Evolutionary conservation across 2,113 vertebrate species (phyloP), one percentile per base, ranked within the genome.

Genomic region (Cairina moschata): DNA sequence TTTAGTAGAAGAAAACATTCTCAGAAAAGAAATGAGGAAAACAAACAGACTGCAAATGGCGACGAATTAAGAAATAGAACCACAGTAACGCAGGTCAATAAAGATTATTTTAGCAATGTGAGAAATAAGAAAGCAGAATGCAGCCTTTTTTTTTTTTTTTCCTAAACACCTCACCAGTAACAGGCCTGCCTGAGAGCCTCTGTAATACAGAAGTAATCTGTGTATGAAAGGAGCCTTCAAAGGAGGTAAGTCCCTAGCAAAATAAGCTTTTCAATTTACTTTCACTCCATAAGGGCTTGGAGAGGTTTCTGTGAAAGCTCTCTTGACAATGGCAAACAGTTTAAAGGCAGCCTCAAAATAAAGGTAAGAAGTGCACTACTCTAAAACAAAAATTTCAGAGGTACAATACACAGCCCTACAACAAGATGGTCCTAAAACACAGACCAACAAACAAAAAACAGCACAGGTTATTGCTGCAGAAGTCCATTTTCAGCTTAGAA

Each of bases 381-480:
- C 38, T 74, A 58, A 69, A n/a, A 7, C 17, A 88, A 86, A 84
- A 54, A 4, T 40, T 44, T 12, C 36, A 46, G 34, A 65, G 26
- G 11, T 79, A 32, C 9, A 75, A 36, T 1, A 86, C 13, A 54
- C 7, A 52, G 18, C 42, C 20, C 21, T 52, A 20, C 32, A 73
- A 80, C 65, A 4, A 75, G 42, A 52, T 3, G 9, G 28, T 42
- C 32, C 25, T 86, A 1, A 7, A 85, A 34, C 15, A 85, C 0
- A 2, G 6, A 1, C 6, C 17, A 20, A n/a, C 3, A 36, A 83
- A 56, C 67, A 34, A 0, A 9, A 56, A 80, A 32, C 1, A 62
- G 6, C 52, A 54, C 23, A 29, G 12, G 50, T 63, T 46, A 58
- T 28, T 56, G 13, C 23, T 85, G 42, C 36, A 69, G 4, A 81